Conservation (phyloP, 2,888 invertebrate species). For the Micoletzkya japonica region DNA sequence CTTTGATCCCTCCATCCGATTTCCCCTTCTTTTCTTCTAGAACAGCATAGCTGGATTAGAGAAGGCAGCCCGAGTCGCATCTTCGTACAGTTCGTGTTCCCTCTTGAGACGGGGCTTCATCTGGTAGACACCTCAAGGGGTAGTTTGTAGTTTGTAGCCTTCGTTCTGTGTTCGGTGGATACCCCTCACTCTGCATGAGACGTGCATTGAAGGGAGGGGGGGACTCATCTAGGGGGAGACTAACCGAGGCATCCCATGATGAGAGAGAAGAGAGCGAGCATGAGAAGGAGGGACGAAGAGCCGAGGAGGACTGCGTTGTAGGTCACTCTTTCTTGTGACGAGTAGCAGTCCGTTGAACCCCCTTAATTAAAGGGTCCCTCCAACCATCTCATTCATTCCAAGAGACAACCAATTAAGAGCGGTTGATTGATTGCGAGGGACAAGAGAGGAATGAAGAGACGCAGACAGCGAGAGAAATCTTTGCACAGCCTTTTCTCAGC, state of each 20-base stretch:
- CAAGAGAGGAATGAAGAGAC: too few species aligned
- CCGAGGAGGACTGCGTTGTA: constrained; percentile 6
- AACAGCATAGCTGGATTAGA: not conserved
- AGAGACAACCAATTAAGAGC: too few species aligned
- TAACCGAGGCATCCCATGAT: constrained; percentile 24
- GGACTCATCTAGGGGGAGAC: not conserved
- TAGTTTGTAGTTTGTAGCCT: too few species aligned
- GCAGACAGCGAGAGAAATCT: too few species aligned
- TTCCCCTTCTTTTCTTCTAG: not conserved
- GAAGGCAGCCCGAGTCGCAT: too few species aligned
- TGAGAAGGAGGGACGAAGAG: not conserved
- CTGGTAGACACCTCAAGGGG: constrained; percentile 20
- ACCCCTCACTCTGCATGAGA: not conserved
- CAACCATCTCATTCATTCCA: too few species aligned
- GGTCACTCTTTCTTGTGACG: not conserved
- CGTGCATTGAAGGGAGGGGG: not conserved
- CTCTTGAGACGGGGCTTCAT: constrained; percentile 5
- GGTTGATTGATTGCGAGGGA: too few species aligned
- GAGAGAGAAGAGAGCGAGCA: constrained; percentile 19
- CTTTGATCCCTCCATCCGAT: not conserved
- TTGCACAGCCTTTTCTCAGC: too few species aligned
- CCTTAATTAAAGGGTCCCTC: too few species aligned
- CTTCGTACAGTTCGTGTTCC: constrained; percentile 9
- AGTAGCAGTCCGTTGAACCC: too few species aligned
- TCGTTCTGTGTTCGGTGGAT: not conserved